Evolutionary conservation across 2,888 invertebrate species (phyloP).

Genomic region (Tetragonisca angustula): DNA sequence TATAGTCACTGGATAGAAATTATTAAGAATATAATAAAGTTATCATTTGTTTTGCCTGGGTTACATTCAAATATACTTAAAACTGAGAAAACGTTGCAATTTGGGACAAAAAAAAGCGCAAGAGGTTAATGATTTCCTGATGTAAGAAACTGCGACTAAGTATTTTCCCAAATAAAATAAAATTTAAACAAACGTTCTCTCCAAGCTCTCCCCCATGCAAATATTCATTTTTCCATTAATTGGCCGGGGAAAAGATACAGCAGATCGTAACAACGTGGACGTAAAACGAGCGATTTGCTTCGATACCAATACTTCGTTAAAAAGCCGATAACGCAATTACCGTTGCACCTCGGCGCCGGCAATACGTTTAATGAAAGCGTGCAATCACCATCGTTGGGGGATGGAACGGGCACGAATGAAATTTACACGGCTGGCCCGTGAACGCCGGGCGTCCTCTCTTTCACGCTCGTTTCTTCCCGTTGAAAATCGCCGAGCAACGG

Average conservation of each 20-base stretch:
- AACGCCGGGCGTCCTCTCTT: slow-evolving; percentile 17
- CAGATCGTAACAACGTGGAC: not conserved
- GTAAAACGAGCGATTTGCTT: slow-evolving; percentile 16
- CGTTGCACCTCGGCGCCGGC: not conserved
- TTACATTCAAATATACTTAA: too few relatives aligned
- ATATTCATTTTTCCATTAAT: not conserved
- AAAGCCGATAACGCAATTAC: slow-evolving; percentile 25
- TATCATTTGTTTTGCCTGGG: too few relatives aligned
- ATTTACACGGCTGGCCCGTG: slow-evolving; percentile 14
- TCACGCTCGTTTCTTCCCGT: slow-evolving; percentile 31
- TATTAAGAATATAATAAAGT: too few relatives aligned
- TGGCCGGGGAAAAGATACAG: not conserved
- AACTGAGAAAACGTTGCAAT: too few relatives aligned
- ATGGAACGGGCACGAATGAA: not conserved
- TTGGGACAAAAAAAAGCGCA: too few relatives aligned
- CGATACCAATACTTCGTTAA: slow-evolving; percentile 14
- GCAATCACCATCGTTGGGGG: slow-evolving; percentile 27
- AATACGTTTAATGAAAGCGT: slow-evolving; percentile 43
- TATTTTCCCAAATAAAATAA: too few relatives aligned
- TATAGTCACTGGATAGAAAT: too few relatives aligned
- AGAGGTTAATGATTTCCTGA: too few relatives aligned
- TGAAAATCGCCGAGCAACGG: slow-evolving; percentile 21
- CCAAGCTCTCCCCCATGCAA: too few relatives aligned
- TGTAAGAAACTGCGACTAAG: too few relatives aligned
- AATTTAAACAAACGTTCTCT: too few relatives aligned